Percentiles rank a stretch among this genome's conserved stretches.
Evolutionary conservation across 2,888 invertebrate genomes (phyloP).

Genomic region (Tethea ocularis): DNA sequence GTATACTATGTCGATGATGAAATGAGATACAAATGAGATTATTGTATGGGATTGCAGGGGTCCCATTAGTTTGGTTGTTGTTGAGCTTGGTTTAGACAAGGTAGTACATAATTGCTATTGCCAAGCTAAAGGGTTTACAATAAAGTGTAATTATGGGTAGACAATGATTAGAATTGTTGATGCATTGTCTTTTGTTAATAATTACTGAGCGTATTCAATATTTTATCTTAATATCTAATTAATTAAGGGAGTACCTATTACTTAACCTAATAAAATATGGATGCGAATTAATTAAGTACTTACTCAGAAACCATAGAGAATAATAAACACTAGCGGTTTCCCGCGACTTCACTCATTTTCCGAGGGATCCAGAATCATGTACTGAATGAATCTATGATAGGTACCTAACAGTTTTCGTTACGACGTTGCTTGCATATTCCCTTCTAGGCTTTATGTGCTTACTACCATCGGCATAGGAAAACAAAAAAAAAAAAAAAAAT

Average conservation of each 20-base stretch:
- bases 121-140: constrained; percentile 65
- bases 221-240: constrained; percentile 23
- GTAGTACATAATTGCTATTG: constrained; percentile 73
- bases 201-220: constrained; percentile 30
- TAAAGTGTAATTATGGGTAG: constrained; percentile 66
- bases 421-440: no score
- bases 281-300: no score
- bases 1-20: constrained; percentile 28
- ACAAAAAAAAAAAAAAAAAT: no score
- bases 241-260: neutral
- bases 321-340: no score
- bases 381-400: no score
- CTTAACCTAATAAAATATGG: no score
- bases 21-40: constrained; percentile 23
- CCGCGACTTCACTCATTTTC: no score
- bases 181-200: constrained; percentile 51
- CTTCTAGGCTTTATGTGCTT: no score
- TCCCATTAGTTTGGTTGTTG: constrained; percentile 38
- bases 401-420: no score
- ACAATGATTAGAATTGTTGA: constrained; percentile 70
- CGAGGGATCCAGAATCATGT: no score
- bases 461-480: no score
- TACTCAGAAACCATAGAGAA: no score
- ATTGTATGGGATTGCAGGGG: constrained; percentile 41
- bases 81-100: constrained; percentile 73